These are phyloP conservation scores for Chloroclystis v-ata DNA, from an alignment of 2,888 invertebrate species.

Conservation along the genomic window DNA sequence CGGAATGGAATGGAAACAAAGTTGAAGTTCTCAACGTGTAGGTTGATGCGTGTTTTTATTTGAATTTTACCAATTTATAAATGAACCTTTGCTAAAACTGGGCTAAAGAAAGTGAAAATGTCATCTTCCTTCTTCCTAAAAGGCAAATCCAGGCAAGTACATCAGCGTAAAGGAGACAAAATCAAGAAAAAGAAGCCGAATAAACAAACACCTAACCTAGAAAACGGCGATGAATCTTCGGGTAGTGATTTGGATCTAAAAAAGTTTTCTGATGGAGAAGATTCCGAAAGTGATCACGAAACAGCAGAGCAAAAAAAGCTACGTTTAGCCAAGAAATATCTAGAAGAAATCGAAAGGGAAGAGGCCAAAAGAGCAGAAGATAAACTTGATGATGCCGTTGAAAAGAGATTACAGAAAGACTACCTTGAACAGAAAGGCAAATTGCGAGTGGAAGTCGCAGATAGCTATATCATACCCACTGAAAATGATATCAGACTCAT, in stretches of 20 bases:
- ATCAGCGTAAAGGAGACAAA: slow-evolving; percentile 75
- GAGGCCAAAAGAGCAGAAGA: slow-evolving; percentile 83
- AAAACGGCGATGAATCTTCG: slow-evolving; percentile 80
- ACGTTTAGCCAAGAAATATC: slow-evolving; percentile 91
- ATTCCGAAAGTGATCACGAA: slow-evolving; percentile 82
- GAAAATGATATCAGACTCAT: slow-evolving; percentile 70
- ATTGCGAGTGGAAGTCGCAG: slow-evolving; percentile 86
- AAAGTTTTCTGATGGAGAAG: slow-evolving; percentile 69
- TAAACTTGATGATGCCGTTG: slow-evolving; percentile 80
- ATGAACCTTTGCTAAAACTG: not conserved
- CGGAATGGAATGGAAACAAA: no score
- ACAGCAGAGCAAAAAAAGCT: slow-evolving; percentile 94
- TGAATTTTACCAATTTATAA: slow-evolving; percentile 1
- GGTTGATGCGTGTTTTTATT: slow-evolving; percentile 4
- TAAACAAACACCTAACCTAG: slow-evolving; percentile 62
- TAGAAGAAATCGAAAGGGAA: slow-evolving; percentile 90
- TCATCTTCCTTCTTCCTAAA: slow-evolving; percentile 80
- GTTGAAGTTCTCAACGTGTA: slow-evolving; percentile 13
- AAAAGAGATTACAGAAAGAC: slow-evolving; percentile 89
- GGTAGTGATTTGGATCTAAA: slow-evolving; percentile 81
- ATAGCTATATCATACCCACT: slow-evolving; percentile 56
- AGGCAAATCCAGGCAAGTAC: slow-evolving; percentile 75
- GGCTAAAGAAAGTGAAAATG: slow-evolving; percentile 39
- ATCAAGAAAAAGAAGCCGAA: slow-evolving; percentile 57
- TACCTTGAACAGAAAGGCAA: slow-evolving; percentile 91